Conservation (phyloP, 2,113 vertebrate genomes). For the Apaloderma vittatum region DNA sequence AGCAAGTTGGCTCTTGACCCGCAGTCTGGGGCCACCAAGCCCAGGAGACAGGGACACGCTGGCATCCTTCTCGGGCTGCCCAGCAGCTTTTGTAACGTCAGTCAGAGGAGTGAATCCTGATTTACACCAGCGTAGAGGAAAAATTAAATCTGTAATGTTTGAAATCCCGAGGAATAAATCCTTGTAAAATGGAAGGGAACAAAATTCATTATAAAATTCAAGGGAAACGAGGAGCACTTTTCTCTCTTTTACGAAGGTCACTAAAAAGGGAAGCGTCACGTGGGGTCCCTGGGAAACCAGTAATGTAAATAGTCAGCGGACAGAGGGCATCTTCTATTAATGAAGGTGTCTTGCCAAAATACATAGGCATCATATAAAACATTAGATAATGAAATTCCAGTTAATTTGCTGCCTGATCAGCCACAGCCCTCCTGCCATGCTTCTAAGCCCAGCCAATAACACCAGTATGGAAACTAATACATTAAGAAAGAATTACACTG, state of each 20-base stretch:
- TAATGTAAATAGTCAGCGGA: not conserved
- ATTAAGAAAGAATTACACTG: not conserved
- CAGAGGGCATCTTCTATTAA: slow-evolving; percentile 45
- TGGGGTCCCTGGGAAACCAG: not conserved
- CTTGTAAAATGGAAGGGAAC: not conserved
- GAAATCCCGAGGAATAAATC: not conserved
- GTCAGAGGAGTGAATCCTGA: not conserved
- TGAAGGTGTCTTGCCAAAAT: not conserved
- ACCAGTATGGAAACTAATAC: no score
- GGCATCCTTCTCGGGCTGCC: not conserved
- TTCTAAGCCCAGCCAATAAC: not conserved
- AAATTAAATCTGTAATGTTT: not conserved
- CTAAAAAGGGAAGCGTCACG: not conserved
- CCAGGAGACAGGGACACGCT: not conserved
- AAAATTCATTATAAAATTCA: not conserved
- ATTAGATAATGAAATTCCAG: slow-evolving; percentile 47
- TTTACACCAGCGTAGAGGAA: not conserved
- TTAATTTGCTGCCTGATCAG: slow-evolving; percentile 51
- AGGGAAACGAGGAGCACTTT: not conserved
- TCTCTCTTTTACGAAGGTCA: slow-evolving; percentile 26
- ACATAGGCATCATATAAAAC: slow-evolving; percentile 15
- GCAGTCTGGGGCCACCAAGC: not conserved
- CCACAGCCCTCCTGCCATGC: slow-evolving; percentile 1
- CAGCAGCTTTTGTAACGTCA: not conserved
- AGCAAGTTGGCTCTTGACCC: not conserved